phyloP scores from a whole-genome alignment of 1,140 invertebrate genomes.

The Mya arenaria region DNA sequence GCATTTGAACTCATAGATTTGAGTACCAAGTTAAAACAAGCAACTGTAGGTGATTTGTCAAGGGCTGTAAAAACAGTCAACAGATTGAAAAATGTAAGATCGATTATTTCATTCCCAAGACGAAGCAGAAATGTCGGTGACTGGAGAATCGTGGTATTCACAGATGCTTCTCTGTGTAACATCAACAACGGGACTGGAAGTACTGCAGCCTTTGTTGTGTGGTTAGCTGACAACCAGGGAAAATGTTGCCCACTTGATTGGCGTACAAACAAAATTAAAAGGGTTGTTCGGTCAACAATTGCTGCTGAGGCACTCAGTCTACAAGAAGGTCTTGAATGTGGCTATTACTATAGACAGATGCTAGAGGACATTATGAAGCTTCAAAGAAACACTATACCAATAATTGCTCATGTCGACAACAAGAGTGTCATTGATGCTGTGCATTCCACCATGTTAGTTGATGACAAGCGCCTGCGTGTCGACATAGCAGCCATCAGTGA shows the following conservation, averaged over 20 bases:
- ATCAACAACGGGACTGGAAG: slow-evolving; percentile 45
- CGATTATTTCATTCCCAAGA: slow-evolving; percentile 1
- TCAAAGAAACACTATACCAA: slow-evolving; percentile 24
- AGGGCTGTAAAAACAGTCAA: slow-evolving; percentile 29
- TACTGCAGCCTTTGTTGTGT: slow-evolving; percentile 40
- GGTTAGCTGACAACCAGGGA: slow-evolving; percentile 24
- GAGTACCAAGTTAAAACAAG: slow-evolving; percentile 50
- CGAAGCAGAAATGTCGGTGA: slow-evolving; percentile 1
- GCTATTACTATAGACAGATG: slow-evolving; percentile 37
- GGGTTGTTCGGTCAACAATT: slow-evolving; percentile 47
- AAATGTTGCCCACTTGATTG: slow-evolving; percentile 50
- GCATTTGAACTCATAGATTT: slow-evolving; percentile 56
- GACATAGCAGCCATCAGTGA: slow-evolving; percentile 57
- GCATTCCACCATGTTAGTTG: slow-evolving; percentile 60
- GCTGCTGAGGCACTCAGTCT: slow-evolving; percentile 40
- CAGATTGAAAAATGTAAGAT: slow-evolving; percentile 38
- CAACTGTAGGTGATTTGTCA: slow-evolving; percentile 36
- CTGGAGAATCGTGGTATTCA: slow-evolving; percentile 41
- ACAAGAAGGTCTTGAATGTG: slow-evolving; percentile 44
- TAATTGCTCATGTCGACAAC: slow-evolving; percentile 57
- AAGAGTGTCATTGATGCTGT: slow-evolving; percentile 59
- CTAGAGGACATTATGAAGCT: no score
- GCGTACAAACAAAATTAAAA: slow-evolving; percentile 43
- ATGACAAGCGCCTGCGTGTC: slow-evolving; percentile 54
- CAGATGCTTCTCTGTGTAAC: slow-evolving; percentile 53